Evolutionary conservation across 2,888 invertebrate species (phyloP).

Genomic region (Cerceris ruficornis): DNA sequence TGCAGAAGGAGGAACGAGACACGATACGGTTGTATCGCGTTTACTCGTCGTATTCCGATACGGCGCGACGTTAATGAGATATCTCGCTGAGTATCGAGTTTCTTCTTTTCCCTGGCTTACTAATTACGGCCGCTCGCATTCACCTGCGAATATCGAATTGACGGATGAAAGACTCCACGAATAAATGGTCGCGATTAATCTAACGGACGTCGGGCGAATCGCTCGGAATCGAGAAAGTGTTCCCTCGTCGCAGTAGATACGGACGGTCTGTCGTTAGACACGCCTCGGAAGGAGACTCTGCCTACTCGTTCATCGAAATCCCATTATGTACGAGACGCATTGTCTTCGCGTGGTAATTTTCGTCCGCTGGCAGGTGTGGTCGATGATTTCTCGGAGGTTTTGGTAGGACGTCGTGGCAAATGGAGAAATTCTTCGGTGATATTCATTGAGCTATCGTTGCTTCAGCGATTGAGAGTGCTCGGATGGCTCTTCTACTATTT

Average conservation of each 20-base stretch:
- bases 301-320: not conserved
- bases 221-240: slow-evolving; percentile 40
- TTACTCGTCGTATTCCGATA: slow-evolving; percentile 2
- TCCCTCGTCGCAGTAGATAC: slow-evolving; percentile 40
- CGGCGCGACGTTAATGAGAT: slow-evolving; percentile 29
- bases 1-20: not conserved
- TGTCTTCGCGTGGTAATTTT: not conserved
- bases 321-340: not conserved
- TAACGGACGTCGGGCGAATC: slow-evolving; percentile 36
- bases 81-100: slow-evolving; percentile 6
- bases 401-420: too few relatives aligned
- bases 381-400: too few relatives aligned
- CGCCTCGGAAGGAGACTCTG: slow-evolving; percentile 20
- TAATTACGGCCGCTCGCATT: slow-evolving; percentile 5
- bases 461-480: too few relatives aligned
- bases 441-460: too few relatives aligned
- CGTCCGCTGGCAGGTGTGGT: too few relatives aligned
- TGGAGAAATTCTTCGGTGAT: too few relatives aligned
- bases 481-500: too few relatives aligned
- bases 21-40: slow-evolving; percentile 1
- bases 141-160: slow-evolving; percentile 22
- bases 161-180: slow-evolving; percentile 45
- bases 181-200: slow-evolving; percentile 45
- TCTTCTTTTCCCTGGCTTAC: slow-evolving; percentile 17
- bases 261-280: slow-evolving; percentile 41